A percentile compares a stretch with the other conserved stretches of the same genome.
Conservation (phyloP, 1,140 invertebrate species). For the Drosophila baimaii region DNA sequence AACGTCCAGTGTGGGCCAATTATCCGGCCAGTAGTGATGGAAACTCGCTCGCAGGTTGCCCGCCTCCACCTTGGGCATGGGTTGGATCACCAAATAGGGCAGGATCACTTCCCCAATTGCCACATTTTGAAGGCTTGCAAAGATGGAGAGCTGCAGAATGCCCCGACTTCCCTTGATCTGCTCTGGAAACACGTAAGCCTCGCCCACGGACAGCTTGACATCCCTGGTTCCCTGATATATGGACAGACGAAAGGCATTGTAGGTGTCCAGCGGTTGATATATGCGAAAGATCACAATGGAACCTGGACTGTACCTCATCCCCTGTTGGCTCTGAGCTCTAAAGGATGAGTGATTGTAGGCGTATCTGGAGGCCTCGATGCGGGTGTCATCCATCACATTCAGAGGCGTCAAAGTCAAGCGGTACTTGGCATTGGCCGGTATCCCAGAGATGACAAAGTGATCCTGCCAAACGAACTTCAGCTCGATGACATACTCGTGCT, state of each 20-base stretch:
- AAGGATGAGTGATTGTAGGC: constrained; percentile 67
- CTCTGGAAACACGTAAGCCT: constrained; percentile 88
- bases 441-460: constrained; percentile 41
- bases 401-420: constrained; percentile 49
- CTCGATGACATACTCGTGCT: constrained; percentile 92
- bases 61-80: constrained; percentile 87
- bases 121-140: constrained; percentile 21
- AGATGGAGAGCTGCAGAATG: constrained; percentile 86
- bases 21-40: constrained; percentile 92
- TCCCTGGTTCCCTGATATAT: constrained; percentile 39
- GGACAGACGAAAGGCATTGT: constrained; percentile 51
- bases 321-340: constrained; percentile 34
- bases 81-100: constrained; percentile 89
- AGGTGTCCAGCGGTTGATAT: constrained; percentile 47
- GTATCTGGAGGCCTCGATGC: constrained; percentile 60
- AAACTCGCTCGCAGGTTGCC: constrained; percentile 92
- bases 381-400: constrained; percentile 50
- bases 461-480: constrained; percentile 88
- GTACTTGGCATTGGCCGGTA: constrained; percentile 18
- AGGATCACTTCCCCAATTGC: constrained; percentile 84
- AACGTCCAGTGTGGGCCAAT: constrained; percentile 93
- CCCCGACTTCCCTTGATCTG: constrained; percentile 88
- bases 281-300: constrained; percentile 64
- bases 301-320: constrained; percentile 53
- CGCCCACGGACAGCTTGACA: constrained; percentile 86